Conservation (phyloP, 2,113 vertebrate genomes). For the Campylomormyrus numenius region DNA sequence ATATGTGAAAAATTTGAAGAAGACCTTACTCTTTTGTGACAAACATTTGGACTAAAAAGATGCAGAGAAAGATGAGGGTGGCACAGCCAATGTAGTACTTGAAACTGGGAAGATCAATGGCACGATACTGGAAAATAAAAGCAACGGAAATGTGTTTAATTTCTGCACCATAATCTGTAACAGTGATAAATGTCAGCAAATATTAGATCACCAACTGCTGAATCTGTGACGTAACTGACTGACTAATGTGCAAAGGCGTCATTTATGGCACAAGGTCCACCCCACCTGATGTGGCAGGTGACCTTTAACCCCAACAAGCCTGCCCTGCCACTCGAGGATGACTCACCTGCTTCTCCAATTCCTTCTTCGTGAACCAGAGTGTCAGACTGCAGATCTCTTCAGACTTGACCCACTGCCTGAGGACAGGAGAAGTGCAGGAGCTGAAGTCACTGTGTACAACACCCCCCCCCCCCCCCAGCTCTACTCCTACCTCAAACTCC, state of each 20-base stretch:
- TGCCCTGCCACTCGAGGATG: background rate
- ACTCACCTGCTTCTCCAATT: constrained; percentile 84
- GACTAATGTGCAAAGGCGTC: background rate
- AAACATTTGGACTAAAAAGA: constrained; percentile 79
- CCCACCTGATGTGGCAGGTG: background rate
- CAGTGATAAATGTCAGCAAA: background rate
- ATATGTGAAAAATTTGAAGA: background rate
- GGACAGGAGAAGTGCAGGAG: constrained; percentile 7
- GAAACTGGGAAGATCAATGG: constrained; percentile 73
- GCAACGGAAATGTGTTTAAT: background rate
- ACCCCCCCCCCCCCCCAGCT: background rate
- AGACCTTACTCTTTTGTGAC: constrained; percentile 68
- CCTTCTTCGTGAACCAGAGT: constrained; percentile 81
- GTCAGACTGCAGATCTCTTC: constrained; percentile 74
- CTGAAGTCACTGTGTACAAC: background rate
- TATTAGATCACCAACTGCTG: background rate
- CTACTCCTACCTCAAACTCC: background rate
- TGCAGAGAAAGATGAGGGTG: constrained; percentile 76
- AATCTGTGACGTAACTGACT: background rate
- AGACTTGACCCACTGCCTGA: constrained; percentile 79
- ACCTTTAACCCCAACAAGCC: background rate
- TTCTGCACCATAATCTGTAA: background rate
- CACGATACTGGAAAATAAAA: constrained; percentile 71
- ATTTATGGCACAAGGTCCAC: background rate
- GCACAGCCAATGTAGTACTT: constrained; percentile 81